Conservation (phyloP, 2,113 vertebrate species). For the Holacanthus passer region DNA sequence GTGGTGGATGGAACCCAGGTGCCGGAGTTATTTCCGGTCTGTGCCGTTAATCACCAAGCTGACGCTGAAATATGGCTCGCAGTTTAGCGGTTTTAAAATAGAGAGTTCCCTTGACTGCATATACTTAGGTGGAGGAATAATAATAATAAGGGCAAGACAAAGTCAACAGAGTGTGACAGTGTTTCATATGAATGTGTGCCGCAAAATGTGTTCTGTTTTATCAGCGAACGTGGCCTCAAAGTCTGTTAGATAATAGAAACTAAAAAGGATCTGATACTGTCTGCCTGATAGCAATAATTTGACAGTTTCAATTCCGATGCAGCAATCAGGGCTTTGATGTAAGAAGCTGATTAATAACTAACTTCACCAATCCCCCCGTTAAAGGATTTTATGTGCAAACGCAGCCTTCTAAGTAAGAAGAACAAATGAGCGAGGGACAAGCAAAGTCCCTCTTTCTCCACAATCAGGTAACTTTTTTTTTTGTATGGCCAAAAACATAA, state of each 20-base stretch:
- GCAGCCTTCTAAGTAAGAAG: constrained; percentile 26
- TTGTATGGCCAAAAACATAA: background rate
- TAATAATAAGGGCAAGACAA: constrained; percentile 76
- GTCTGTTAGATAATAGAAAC: constrained; percentile 54
- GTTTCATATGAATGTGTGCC: constrained; percentile 49
- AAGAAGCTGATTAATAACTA: constrained; percentile 56
- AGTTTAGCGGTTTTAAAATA: constrained; percentile 81
- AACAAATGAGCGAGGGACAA: constrained; percentile 20
- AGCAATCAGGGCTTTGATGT: constrained; percentile 65
- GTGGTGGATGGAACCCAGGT: constrained; percentile 78
- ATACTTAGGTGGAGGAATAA: constrained; percentile 68
- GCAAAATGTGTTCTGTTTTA: constrained; percentile 58
- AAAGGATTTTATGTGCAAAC: constrained; percentile 44
- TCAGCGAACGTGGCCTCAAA: constrained; percentile 61
- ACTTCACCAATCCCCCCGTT: constrained; percentile 31
- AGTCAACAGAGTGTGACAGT: constrained; percentile 66
- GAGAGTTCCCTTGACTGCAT: constrained; percentile 73
- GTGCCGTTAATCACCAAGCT: constrained; percentile 76
- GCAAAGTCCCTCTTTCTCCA: background rate
- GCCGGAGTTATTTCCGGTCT: constrained; percentile 78
- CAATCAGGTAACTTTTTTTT: constrained; percentile 8
- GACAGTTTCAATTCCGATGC: constrained; percentile 59
- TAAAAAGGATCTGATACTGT: constrained; percentile 57
- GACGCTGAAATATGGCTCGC: constrained; percentile 77
- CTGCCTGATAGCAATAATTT: constrained; percentile 63